Evolutionary conservation across 2,113 vertebrate species (phyloP), one percentile per base, ranked within the genome.

Genomic region (Gymnarchus niloticus): DNA sequence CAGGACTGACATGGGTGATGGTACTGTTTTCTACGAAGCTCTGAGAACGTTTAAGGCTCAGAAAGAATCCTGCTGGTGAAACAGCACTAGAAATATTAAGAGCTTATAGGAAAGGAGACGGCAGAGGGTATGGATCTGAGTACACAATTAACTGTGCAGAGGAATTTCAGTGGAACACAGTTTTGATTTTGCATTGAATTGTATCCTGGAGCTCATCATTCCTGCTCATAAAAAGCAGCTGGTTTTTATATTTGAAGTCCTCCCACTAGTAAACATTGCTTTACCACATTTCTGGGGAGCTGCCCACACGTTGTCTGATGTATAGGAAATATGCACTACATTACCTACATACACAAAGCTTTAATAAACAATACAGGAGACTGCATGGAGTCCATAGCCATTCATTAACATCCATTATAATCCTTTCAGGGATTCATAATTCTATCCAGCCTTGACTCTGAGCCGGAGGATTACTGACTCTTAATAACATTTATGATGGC

Each of bases 141-240:
- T 48, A 28, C 80, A 82, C 12, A 82, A 82, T 82, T 82, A 82
- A 82, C 21, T 6, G 48, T 51, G 54, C n/a, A 6, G 77, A 54
- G 80, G 28, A 12, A 54, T 56, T 82, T 33, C 56, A 25, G 25
- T 28, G 37, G 51, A 48, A 19, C 80, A 82, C 25, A 82, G 33
- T 82, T 54, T 56, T 48, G n/a, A 25, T 56, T 82, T 28, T 25
- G 8, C 7, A 82, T 54, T 54, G 80, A 56, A 82, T 82, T 51
- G 25, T 82, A 25, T 56, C 51, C 28, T n/a, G 1, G 9, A 8
- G n/a, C 51, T 54, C 37, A 82, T 52, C 80, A 54, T 52, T 33
- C 25, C 51, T 17, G 49, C 80, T 54, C 49, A 54, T 49, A 56
- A 54, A 19, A 54, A 8, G 14, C 12, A 23, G 28, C 33, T 25